A percentile compares a stretch with the other conserved stretches of the same genome.
Conservation (phyloP, 1,140 invertebrate genomes). For the Bombus sylvicola region DNA sequence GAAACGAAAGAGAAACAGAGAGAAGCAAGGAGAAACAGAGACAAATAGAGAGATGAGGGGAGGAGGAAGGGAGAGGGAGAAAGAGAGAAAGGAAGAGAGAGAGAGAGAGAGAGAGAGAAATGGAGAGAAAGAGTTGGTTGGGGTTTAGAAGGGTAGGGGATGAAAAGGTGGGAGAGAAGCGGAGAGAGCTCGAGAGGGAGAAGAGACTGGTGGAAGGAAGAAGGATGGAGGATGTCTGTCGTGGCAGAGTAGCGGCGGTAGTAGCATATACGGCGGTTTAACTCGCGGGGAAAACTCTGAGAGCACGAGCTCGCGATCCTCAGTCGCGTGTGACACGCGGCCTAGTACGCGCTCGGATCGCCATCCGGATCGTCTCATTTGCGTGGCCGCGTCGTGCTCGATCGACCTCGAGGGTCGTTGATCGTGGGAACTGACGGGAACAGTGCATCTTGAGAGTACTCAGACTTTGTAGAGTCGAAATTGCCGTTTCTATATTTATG, state of each 20-base stretch:
- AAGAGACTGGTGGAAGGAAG: neutral
- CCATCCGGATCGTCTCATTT: neutral
- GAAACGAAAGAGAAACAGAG: neutral
- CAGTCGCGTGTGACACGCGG: constrained; percentile 75
- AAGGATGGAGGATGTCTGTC: constrained; percentile 33
- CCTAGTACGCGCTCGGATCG: constrained; percentile 13
- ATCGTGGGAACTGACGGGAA: neutral
- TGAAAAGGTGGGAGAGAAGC: neutral
- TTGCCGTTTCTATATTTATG: too few relatives aligned
- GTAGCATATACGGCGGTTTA: constrained; percentile 57
- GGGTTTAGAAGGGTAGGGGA: neutral
- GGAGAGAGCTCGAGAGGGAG: neutral
- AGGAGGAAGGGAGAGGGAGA: neutral
- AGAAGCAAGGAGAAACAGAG: too few relatives aligned
- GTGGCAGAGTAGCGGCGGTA: constrained; percentile 16
- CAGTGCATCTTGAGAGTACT: neutral
- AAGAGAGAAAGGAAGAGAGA: neutral
- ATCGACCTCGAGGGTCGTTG: neutral
- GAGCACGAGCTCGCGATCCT: constrained; percentile 57
- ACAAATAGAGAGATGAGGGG: neutral
- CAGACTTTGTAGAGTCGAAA: too few relatives aligned
- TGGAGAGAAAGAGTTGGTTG: neutral
- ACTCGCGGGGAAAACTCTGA: constrained; percentile 65
- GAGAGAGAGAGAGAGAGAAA: neutral
- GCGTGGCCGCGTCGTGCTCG: neutral